Conservation (phyloP, 2,888 invertebrate genomes). For the Polydesmus complanatus region DNA sequence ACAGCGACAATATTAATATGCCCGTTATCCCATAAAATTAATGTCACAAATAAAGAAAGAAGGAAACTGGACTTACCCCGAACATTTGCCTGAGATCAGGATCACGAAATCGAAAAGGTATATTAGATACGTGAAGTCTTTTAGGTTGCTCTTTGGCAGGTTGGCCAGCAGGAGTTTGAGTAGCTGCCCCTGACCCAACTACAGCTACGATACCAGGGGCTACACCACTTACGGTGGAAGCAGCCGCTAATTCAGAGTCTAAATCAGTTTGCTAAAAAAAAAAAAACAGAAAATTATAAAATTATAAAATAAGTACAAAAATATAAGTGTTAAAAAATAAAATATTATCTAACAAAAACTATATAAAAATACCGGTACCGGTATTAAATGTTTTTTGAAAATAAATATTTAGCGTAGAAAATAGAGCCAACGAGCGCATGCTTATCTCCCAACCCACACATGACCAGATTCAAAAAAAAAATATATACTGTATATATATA, state of each 20-base stretch:
- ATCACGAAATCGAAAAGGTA: conserved; percentile 98
- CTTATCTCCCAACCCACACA: too few relatives aligned
- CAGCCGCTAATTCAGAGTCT: conserved; percentile 38
- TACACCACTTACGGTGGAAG: conserved; percentile 23
- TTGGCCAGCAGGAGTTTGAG: conserved; percentile 25
- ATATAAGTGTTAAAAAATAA: background rate
- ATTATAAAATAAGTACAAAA: background rate
- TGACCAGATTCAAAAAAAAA: too few relatives aligned
- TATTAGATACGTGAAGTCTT: conserved; percentile 96
- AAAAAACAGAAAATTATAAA: background rate
- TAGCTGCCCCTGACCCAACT: conserved; percentile 19
- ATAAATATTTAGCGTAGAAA: too few relatives aligned
- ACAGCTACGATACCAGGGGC: conserved; percentile 26
- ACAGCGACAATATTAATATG: too few relatives aligned
- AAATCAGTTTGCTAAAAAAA: conserved; percentile 42
- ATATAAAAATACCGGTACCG: background rate
- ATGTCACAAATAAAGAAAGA: conserved; percentile 1
- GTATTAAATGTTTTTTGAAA: background rate
- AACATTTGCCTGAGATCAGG: conserved; percentile 96
- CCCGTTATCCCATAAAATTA: too few relatives aligned
- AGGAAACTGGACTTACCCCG: conserved; percentile 55
- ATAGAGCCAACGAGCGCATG: too few relatives aligned
- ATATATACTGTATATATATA: too few relatives aligned
- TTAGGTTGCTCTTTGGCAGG: conserved; percentile 64
- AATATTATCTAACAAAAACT: background rate